phyloP scores from a whole-genome alignment of 2,113 vertebrate genomes.

The Syngnathus floridae region DNA sequence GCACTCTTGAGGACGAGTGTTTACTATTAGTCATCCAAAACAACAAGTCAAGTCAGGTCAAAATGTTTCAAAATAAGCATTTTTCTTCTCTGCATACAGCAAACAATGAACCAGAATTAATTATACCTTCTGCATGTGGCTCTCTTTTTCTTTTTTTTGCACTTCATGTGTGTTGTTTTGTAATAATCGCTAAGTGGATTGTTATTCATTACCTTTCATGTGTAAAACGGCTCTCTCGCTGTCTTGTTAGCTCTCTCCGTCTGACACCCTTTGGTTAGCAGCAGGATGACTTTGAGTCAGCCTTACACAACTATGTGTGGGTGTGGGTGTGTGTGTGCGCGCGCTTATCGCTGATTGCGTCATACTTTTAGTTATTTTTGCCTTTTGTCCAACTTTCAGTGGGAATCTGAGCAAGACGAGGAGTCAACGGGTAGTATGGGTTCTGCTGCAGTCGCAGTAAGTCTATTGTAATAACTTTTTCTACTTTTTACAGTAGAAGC shows the following conservation, averaged over 20 bases:
- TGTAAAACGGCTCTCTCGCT: conserved; percentile 51
- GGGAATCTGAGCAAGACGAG: conserved; percentile 71
- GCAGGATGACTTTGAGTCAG: conserved; percentile 34
- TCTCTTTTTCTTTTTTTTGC: conserved; percentile 24
- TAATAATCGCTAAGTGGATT: conserved; percentile 56
- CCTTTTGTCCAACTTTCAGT: conserved; percentile 53
- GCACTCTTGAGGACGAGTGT: neutral
- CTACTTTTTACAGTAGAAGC: neutral
- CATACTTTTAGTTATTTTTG: conserved; percentile 13
- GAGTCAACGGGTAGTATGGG: conserved; percentile 63
- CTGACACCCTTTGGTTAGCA: conserved; percentile 47
- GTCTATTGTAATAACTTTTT: conserved; percentile 28
- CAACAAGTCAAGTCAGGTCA: neutral
- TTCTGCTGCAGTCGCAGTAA: conserved; percentile 68
- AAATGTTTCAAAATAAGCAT: neutral
- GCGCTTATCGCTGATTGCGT: conserved; percentile 12
- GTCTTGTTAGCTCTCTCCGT: conserved; percentile 42
- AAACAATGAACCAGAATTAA: conserved; percentile 1
- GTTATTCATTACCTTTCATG: conserved; percentile 47
- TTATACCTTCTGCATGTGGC: conserved; percentile 12
- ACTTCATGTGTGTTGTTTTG: conserved; percentile 25
- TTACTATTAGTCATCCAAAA: neutral
- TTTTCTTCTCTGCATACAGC: neutral
- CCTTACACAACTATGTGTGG: conserved; percentile 22
- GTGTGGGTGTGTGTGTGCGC: conserved; percentile 4